These are phyloP conservation scores for Epirrhoe tristata DNA, from an alignment of 2,888 invertebrate genomes.

Conservation along the genomic window DNA sequence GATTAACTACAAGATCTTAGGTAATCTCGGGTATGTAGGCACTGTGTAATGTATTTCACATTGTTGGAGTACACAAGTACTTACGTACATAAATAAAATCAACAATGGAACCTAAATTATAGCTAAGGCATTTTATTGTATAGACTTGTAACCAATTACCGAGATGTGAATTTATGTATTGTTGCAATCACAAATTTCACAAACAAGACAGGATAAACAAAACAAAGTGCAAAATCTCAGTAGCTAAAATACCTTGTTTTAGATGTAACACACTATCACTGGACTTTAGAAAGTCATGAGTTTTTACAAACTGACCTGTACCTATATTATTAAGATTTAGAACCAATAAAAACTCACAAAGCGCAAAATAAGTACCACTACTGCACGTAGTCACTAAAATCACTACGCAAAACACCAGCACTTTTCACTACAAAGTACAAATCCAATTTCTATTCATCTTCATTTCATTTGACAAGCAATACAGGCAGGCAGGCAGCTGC, in stretches of 20 bases:
- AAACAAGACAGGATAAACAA: neutral
- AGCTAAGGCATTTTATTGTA: neutral
- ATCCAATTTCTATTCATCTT: constrained; percentile 33
- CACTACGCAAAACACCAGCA: constrained; percentile 38
- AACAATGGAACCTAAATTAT: neutral
- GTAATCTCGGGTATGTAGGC: neutral
- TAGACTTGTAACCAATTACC: neutral
- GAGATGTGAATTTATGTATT: neutral
- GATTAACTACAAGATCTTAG: constrained; percentile 55
- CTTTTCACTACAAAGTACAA: constrained; percentile 31
- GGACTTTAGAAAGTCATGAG: constrained; percentile 29
- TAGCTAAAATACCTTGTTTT: constrained; percentile 3
- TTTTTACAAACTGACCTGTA: constrained; percentile 24
- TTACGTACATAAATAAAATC: neutral
- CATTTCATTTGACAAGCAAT: constrained; percentile 19
- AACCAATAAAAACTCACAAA: constrained; percentile 24
- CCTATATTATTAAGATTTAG: too few relatives aligned
- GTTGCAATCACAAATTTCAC: neutral
- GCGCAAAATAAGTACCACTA: constrained; percentile 18
- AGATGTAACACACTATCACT: constrained; percentile 17
- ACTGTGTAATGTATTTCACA: constrained; percentile 1
- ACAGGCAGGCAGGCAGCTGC: constrained; percentile 3
- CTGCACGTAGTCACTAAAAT: constrained; percentile 23
- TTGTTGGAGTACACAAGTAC: neutral
- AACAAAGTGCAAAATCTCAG: constrained; percentile 2